Conservation (phyloP, 1,140 invertebrate species). For the honey bee (Apis mellifera) region DNA sequence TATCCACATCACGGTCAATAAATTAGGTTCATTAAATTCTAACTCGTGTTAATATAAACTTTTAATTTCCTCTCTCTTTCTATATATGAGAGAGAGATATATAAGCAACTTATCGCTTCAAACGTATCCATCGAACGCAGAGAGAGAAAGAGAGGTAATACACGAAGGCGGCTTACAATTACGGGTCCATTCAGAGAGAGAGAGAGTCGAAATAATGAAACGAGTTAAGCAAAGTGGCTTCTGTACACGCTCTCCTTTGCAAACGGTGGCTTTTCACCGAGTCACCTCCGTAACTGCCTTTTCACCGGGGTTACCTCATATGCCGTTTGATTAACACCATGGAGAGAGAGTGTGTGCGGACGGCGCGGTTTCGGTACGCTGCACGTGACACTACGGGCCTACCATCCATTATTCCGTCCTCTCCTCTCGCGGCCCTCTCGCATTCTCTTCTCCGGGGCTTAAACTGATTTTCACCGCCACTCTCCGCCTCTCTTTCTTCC, state of each 20-base stretch:
- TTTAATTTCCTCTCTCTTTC: too few relatives aligned
- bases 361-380: conserved; percentile 71
- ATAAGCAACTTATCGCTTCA: background rate
- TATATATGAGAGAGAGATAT: too few relatives aligned
- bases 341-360: conserved; percentile 69
- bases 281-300: conserved; percentile 40
- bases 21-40: too few relatives aligned
- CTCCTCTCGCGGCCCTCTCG: conserved; percentile 46
- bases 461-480: conserved; percentile 51
- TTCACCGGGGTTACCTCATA: conserved; percentile 43
- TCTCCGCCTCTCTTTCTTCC: conserved; percentile 27
- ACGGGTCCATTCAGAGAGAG: background rate
- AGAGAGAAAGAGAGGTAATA: too few relatives aligned
- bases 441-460: conserved; percentile 49
- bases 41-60: too few relatives aligned
- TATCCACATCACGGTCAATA: too few relatives aligned
- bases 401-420: conserved; percentile 74
- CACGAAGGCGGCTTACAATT: too few relatives aligned
- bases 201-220: background rate
- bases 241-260: conserved; percentile 16
- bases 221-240: conserved; percentile 23
- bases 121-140: too few relatives aligned
- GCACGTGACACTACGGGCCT: conserved; percentile 73
- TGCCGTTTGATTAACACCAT: conserved; percentile 77
- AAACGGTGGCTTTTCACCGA: background rate